These are phyloP conservation scores for Phalanger gymnotis DNA, from an alignment of 2,797 vertebrate species.

Conservation along the genomic window DNA sequence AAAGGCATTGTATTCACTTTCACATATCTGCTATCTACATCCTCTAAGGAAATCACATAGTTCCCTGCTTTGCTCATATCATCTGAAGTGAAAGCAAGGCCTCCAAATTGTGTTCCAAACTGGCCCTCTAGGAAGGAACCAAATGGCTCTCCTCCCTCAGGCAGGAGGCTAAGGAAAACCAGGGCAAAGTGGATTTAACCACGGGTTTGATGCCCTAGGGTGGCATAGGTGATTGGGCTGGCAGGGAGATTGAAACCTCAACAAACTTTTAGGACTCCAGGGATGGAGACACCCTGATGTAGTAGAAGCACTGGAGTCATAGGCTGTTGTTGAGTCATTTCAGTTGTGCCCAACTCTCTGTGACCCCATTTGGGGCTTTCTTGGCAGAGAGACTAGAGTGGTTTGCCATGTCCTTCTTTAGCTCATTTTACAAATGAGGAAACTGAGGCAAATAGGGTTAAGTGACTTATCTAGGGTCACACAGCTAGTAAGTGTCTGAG, in stretches of 20 bases:
- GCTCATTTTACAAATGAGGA: not conserved
- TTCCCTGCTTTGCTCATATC: not conserved
- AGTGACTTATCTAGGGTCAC: not conserved
- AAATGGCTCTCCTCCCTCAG: not conserved
- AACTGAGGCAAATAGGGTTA: not conserved
- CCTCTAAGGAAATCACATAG: slow-evolving; percentile 45
- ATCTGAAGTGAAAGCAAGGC: slow-evolving; percentile 43
- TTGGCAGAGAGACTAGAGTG: not conserved
- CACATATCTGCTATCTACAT: slow-evolving; percentile 51
- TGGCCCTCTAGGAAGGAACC: slow-evolving; percentile 4
- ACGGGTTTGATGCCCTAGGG: not conserved
- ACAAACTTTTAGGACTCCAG: not conserved
- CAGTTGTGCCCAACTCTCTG: not conserved
- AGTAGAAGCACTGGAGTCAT: not conserved
- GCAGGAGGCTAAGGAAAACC: not conserved
- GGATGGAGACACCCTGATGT: not conserved
- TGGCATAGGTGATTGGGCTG: not conserved
- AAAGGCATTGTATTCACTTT: slow-evolving; percentile 46
- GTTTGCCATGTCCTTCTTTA: not conserved
- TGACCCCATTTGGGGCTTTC: not conserved
- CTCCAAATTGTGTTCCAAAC: not conserved
- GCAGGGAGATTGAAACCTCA: not conserved
- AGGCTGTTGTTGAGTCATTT: not conserved
- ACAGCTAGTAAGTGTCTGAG: not conserved
- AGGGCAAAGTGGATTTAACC: not conserved